phyloP scores from a whole-genome alignment of 2,113 vertebrate genomes.

The Rallus limicola region DNA sequence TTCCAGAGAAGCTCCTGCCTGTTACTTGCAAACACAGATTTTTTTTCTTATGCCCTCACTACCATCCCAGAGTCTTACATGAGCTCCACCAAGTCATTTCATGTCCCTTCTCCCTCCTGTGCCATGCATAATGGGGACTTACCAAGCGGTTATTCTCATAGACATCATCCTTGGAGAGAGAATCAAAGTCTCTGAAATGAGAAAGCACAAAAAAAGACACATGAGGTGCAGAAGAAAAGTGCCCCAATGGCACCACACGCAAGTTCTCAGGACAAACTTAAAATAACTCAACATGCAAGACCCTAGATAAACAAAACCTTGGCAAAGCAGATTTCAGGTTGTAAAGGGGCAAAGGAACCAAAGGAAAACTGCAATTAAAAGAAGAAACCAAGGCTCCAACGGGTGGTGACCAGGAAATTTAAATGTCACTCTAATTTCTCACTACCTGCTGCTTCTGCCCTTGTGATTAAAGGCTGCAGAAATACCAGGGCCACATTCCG shows the following conservation, averaged over 20 bases:
- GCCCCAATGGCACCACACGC: background rate
- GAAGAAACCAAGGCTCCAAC: background rate
- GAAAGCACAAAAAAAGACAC: slow-evolving; percentile 17
- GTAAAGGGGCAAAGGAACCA: background rate
- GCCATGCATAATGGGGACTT: slow-evolving; percentile 65
- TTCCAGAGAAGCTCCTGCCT: background rate
- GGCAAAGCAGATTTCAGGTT: background rate
- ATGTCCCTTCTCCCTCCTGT: background rate
- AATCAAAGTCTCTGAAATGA: slow-evolving; percentile 90
- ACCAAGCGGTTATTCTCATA: slow-evolving; percentile 97
- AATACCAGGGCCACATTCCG: background rate
- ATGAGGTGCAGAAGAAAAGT: background rate
- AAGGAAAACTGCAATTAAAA: background rate
- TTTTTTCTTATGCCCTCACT: background rate
- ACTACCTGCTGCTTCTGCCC: rapidly evolving
- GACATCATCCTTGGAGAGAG: slow-evolving; percentile 93
- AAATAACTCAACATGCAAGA: background rate
- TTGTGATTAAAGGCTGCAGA: background rate
- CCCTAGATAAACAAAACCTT: background rate
- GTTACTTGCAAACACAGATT: background rate
- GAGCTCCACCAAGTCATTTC: background rate
- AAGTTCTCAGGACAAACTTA: background rate
- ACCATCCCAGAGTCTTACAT: background rate
- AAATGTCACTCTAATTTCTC: background rate
- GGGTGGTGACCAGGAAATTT: slow-evolving; percentile 3